A percentile compares a stretch with the other conserved stretches of the same genome.
These are phyloP conservation scores for Salpingus planirostris DNA, from an alignment of 2,888 invertebrate genomes.

Conservation along the genomic window DNA sequence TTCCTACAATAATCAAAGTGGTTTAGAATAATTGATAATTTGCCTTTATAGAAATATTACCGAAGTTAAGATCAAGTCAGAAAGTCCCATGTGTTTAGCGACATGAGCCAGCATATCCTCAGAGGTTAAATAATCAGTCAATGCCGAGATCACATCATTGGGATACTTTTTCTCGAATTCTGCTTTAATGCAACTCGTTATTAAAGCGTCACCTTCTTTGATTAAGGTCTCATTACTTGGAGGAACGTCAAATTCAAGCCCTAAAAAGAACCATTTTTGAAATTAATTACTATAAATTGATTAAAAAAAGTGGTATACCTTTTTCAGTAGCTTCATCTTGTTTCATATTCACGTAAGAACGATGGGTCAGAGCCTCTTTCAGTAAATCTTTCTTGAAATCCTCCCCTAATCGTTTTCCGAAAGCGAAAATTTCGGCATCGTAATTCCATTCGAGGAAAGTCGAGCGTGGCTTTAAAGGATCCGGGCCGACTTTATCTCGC, in stretches of 20 bases:
- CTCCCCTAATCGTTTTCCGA: constrained; percentile 77
- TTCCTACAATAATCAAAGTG: constrained; percentile 58
- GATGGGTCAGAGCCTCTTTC: constrained; percentile 68
- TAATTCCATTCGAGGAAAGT: constrained; percentile 80
- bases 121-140: constrained; percentile 58
- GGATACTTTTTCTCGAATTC: constrained; percentile 64
- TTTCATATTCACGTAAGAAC: constrained; percentile 59
- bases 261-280: neutral
- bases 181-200: constrained; percentile 55
- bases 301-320: constrained; percentile 13
- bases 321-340: constrained; percentile 49
- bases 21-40: too few species aligned
- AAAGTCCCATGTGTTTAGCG: constrained; percentile 67
- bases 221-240: constrained; percentile 61
- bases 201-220: constrained; percentile 57
- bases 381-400: constrained; percentile 64
- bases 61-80: constrained; percentile 67
- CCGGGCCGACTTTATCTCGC: constrained; percentile 50
- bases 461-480: constrained; percentile 48
- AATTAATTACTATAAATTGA: neutral
- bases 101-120: constrained; percentile 62
- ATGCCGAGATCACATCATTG: constrained; percentile 60
- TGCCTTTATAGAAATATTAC: constrained; percentile 52
- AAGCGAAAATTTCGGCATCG: constrained; percentile 78
- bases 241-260: neutral